phyloP scores from a whole-genome alignment of 2,797 vertebrate genomes.

The Toxotes lorentzi region DNA sequence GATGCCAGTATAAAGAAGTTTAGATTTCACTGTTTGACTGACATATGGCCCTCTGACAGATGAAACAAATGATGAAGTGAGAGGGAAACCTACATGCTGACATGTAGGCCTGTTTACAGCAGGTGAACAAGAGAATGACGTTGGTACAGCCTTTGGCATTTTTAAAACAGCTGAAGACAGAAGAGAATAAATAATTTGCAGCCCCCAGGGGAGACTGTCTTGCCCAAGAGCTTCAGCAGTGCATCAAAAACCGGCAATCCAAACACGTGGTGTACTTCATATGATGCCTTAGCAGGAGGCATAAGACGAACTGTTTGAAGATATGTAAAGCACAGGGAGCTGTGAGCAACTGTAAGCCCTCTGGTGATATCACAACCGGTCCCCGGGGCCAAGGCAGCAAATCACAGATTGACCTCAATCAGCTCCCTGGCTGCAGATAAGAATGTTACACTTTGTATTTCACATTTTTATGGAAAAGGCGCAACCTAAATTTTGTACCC shows the following conservation, averaged over 20 bases:
- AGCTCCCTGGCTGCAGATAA: constrained; percentile 62
- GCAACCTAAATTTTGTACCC: constrained; percentile 9
- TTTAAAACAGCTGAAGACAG: constrained; percentile 36
- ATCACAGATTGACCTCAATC: constrained; percentile 84
- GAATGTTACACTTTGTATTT: constrained; percentile 53
- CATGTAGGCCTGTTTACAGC: constrained; percentile 4
- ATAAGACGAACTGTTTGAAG: constrained; percentile 55
- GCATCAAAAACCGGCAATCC: constrained; percentile 31
- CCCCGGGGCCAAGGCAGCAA: constrained; percentile 66
- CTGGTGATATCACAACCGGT: constrained; percentile 62
- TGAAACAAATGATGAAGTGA: background rate
- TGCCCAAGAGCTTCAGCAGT: constrained; percentile 24
- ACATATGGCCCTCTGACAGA: background rate
- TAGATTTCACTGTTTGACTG: constrained; percentile 11
- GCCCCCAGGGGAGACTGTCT: constrained; percentile 14
- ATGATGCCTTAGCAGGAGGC: constrained; percentile 24
- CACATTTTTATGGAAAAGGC: constrained; percentile 36
- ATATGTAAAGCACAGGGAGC: constrained; percentile 54
- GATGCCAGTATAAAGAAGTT: constrained; percentile 9
- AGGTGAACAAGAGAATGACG: constrained; percentile 29
- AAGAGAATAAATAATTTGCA: constrained; percentile 35
- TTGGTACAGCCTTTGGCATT: background rate
- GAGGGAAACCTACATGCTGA: background rate
- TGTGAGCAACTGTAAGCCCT: constrained; percentile 60
- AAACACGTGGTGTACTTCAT: constrained; percentile 18